Evolutionary conservation across 2,113 vertebrate species (phyloP), one percentile per base, ranked within the genome.

Genomic region (Xiphias gladius): DNA sequence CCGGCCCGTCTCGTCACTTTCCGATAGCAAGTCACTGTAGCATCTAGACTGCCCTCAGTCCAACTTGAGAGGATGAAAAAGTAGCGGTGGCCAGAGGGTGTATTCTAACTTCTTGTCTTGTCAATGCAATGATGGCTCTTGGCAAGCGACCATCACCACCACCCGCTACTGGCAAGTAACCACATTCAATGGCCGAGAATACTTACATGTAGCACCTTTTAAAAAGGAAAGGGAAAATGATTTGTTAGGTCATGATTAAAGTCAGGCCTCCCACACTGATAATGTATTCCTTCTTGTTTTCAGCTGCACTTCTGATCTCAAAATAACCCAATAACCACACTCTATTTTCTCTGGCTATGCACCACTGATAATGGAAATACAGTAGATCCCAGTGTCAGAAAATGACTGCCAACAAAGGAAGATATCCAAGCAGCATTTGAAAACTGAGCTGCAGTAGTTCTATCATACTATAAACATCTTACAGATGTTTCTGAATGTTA

Each of bases 231-330:
- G 28, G 5, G 52, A 58, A 35, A 58, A 16, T 54, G 43, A 73
- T 88, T 84, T 78, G 52, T 63, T 64, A 24, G 61, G 71, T 64
- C 46, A 55, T 28, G 71, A 78, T 84, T 73, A 62, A 48, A 68
- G 46, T 14, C 16, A 37, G 32, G 39, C 66, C 58, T 77, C 73
- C 66, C 63, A 82, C 80, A 66, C 10, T 17, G 1, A 82, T 84
- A 52, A 84, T 79, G n/a, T 70, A 48, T 65, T 80, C 37, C 19
- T 82, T 37, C 63, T 43, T 69, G 73, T 83, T 73, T 78, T 70
- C 11, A 79, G 57, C 78, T 81, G 58, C 24, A 54, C 69, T 32
- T 71, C 64, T 67, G 82, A 85, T 83, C 70, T 84, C 59, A 71
- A 68, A 83, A 84, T 77, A 82, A 55, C 32, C 52, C 66, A 52